Evolutionary conservation across 2,888 invertebrate species (phyloP).

Genomic region (Acanthosepion lycidas): DNA sequence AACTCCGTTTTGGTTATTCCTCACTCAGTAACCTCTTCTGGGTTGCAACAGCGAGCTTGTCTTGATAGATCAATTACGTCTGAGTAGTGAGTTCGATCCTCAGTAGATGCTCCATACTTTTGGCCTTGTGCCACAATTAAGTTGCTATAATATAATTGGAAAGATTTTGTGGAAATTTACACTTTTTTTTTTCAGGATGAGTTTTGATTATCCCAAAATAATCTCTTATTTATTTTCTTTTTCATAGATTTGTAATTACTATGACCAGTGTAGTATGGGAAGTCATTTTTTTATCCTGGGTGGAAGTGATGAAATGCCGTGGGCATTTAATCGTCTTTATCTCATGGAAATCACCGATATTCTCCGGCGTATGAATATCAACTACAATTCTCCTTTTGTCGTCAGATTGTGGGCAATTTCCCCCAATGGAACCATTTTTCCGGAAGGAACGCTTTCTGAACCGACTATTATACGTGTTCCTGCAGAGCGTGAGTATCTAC

Average conservation of each 20-base stretch:
- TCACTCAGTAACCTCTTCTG: too few relatives aligned
- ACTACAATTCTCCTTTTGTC: slow-evolving; percentile 43
- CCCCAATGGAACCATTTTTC: slow-evolving; percentile 47
- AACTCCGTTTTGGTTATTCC: too few relatives aligned
- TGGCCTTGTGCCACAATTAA: too few relatives aligned
- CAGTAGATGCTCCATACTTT: too few relatives aligned
- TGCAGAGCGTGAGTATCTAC: slow-evolving; percentile 46
- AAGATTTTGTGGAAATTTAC: too few relatives aligned
- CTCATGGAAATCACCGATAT: slow-evolving; percentile 51
- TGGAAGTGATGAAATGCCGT: slow-evolving; percentile 55
- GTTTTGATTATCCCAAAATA: background rate
- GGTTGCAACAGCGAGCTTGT: too few relatives aligned
- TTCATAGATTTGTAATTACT: background rate
- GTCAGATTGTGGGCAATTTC: slow-evolving; percentile 43
- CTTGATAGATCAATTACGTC: too few relatives aligned
- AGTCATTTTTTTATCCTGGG: slow-evolving; percentile 55
- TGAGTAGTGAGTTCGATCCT: too few relatives aligned
- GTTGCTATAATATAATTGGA: too few relatives aligned
- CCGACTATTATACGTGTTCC: slow-evolving; percentile 49
- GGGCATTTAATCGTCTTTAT: slow-evolving; percentile 55
- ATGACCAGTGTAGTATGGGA: slow-evolving; percentile 49
- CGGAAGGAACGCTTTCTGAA: background rate
- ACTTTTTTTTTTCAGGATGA: background rate
- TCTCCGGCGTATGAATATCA: slow-evolving; percentile 34
- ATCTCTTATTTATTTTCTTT: background rate